phyloP scores from a whole-genome alignment of 2,113 vertebrate species.

The Atherinomorus stipes region DNA sequence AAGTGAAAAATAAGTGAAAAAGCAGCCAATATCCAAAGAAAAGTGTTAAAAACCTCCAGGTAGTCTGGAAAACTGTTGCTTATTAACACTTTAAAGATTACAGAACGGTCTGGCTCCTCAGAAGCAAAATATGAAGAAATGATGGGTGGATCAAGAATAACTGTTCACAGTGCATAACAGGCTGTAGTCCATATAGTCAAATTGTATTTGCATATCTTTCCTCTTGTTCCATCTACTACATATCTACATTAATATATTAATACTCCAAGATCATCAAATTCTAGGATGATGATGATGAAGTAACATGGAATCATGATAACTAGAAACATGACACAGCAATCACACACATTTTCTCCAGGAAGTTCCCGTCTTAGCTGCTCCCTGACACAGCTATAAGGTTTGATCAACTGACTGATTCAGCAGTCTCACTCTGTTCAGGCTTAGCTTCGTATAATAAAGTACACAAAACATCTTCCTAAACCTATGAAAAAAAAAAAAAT shows the following conservation, averaged over 20 bases:
- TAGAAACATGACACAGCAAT: background rate
- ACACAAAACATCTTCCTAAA: conserved; percentile 9
- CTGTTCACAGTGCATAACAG: background rate
- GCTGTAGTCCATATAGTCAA: background rate
- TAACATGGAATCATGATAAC: background rate
- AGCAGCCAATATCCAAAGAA: too few relatives aligned
- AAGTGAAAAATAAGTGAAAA: too few relatives aligned
- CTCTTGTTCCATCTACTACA: too few relatives aligned
- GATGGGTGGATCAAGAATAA: background rate
- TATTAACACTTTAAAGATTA: background rate
- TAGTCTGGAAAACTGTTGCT: background rate
- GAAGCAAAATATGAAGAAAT: background rate
- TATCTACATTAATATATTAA: background rate
- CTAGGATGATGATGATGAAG: conserved; percentile 2
- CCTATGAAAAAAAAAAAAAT: background rate
- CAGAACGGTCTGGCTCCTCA: too few relatives aligned
- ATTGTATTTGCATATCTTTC: background rate
- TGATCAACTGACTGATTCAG: conserved; percentile 8
- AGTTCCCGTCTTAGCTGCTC: background rate
- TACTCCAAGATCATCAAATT: background rate
- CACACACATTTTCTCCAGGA: background rate
- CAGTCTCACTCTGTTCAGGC: background rate
- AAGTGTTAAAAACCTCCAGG: background rate
- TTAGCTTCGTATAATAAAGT: conserved; percentile 5
- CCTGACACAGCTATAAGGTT: background rate